phyloP scores from a whole-genome alignment of 2,797 vertebrate species.

The Linurgus olivaceus region DNA sequence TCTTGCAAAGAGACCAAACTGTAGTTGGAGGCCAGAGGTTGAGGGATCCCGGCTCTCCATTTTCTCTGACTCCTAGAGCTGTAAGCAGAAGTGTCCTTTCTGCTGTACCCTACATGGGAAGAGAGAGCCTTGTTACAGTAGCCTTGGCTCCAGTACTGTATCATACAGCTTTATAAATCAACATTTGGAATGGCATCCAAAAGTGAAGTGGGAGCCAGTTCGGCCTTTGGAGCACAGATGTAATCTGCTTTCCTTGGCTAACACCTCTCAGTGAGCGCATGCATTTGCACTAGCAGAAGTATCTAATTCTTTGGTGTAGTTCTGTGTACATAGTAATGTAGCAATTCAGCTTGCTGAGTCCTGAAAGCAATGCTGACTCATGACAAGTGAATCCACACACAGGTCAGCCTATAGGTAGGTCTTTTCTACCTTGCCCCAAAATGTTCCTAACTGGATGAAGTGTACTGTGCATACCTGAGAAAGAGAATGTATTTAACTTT shows the following conservation, averaged over 20 bases:
- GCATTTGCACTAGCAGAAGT: background rate
- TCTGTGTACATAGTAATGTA: background rate
- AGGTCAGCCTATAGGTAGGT: background rate
- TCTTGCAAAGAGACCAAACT: background rate
- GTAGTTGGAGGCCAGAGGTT: fast-evolving
- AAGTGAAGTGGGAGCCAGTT: slow-evolving; percentile 4
- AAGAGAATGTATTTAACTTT: background rate
- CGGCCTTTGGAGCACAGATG: slow-evolving; percentile 25
- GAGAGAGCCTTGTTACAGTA: background rate
- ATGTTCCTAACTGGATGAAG: background rate
- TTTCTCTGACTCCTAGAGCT: background rate
- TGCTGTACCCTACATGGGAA: background rate
- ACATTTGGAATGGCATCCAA: background rate
- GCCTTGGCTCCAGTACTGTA: background rate
- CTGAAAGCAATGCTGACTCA: background rate
- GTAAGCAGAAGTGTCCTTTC: background rate
- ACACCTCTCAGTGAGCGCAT: background rate
- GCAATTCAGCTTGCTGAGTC: background rate
- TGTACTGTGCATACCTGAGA: background rate
- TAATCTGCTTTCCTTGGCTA: slow-evolving; percentile 36
- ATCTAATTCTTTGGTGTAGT: background rate
- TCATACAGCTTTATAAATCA: slow-evolving; percentile 6
- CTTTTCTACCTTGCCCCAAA: background rate
- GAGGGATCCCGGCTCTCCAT: background rate
- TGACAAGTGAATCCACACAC: background rate